These are phyloP conservation scores for Lepidocyrtoides sp. DNA, from an alignment of 2,888 invertebrate species.

Conservation along the genomic window DNA sequence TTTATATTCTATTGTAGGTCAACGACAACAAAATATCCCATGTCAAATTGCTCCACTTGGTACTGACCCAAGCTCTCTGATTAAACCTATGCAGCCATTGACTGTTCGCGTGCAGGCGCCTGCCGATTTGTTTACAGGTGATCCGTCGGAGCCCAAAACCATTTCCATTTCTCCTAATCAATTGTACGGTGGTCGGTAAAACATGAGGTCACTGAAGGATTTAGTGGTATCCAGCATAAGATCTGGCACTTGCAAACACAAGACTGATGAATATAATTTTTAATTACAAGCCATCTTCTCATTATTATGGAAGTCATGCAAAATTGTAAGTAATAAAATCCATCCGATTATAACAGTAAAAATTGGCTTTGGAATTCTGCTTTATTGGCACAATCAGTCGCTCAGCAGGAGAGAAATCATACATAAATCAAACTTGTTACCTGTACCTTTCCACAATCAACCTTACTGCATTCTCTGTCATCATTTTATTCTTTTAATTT, in stretches of 20 bases:
- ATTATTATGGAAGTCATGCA: not conserved
- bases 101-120: slow-evolving; percentile 70
- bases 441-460: too few relatives aligned
- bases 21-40: slow-evolving; percentile 54
- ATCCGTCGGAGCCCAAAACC: slow-evolving; percentile 54
- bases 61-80: slow-evolving; percentile 64
- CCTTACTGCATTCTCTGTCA: too few relatives aligned
- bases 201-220: not conserved
- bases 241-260: not conserved
- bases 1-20: not conserved
- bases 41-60: slow-evolving; percentile 74
- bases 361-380: too few relatives aligned
- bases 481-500: too few relatives aligned
- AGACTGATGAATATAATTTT: not conserved
- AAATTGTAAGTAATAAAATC: slow-evolving; percentile 49
- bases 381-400: too few relatives aligned
- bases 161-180: slow-evolving; percentile 64
- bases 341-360: too few relatives aligned
- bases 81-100: slow-evolving; percentile 67
- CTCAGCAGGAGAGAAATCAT: too few relatives aligned
- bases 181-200: slow-evolving; percentile 44
- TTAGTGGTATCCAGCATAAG: too few relatives aligned
- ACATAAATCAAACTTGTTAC: too few relatives aligned
- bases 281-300: not conserved
- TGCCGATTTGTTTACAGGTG: slow-evolving; percentile 57